A percentile compares a stretch with the other conserved stretches of the same genome.
Evolutionary conservation across 37 sponge, comb jelly and placozoan species (phyloP).

Genomic region (Diacarnus erythraeanus): DNA sequence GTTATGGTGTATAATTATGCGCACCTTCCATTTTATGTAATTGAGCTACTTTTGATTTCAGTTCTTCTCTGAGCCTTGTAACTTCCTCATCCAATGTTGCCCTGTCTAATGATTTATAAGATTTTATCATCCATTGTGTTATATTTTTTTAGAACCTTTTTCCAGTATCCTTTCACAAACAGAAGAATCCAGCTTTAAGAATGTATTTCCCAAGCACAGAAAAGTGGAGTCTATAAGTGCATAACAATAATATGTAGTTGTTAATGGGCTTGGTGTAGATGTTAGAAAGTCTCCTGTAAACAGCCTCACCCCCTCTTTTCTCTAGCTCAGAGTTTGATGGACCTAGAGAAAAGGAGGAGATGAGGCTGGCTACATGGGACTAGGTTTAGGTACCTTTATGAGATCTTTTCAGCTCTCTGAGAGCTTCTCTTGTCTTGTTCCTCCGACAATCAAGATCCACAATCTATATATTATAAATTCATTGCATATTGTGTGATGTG

Average conservation of each 20-base stretch:
- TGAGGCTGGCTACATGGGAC: too few species aligned
- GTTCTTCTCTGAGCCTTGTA: constrained; percentile 37
- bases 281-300: too few species aligned
- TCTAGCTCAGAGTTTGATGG: too few species aligned
- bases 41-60: constrained; percentile 72
- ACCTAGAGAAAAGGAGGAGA: too few species aligned
- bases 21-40: constrained; percentile 85
- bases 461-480: constrained; percentile 28
- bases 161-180: constrained; percentile 46
- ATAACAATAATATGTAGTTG: too few species aligned
- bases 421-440: constrained; percentile 78
- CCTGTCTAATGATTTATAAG: constrained; percentile 40
- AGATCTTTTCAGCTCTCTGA: constrained; percentile 51
- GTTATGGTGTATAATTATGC: not conserved
- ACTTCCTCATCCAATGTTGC: constrained; percentile 54
- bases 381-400: too few species aligned
- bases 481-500: not conserved
- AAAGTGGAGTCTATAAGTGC: too few species aligned
- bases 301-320: too few species aligned
- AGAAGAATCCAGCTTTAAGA: constrained; percentile 63
- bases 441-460: constrained; percentile 73
- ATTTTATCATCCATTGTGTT: not conserved
- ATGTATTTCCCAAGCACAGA: constrained; percentile 82
- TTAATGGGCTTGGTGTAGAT: too few species aligned
- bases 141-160: constrained; percentile 38